These are phyloP conservation scores for Suillia variegata DNA, from an alignment of 2,888 invertebrate genomes.

Conservation along the genomic window DNA sequence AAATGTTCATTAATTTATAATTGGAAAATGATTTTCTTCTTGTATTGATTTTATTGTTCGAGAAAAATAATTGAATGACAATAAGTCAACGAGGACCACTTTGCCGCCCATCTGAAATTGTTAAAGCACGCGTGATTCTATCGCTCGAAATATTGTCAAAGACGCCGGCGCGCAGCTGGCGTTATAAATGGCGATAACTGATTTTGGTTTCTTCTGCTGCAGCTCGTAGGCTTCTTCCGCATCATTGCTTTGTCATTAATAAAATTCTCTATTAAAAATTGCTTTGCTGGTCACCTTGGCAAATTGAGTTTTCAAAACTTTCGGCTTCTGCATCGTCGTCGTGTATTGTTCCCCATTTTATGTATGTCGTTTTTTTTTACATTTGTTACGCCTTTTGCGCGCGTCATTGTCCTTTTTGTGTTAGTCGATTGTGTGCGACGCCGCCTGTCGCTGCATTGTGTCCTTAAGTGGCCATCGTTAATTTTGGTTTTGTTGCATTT, in stretches of 20 bases:
- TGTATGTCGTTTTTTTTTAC: neutral
- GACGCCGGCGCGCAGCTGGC: slow-evolving; percentile 29
- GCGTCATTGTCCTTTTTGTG: slow-evolving; percentile 6
- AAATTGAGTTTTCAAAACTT: slow-evolving; percentile 1
- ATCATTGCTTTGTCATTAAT: slow-evolving; percentile 51
- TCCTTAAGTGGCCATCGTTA: slow-evolving; percentile 50
- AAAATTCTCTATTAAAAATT: slow-evolving; percentile 42
- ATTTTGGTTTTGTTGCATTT: slow-evolving; percentile 35
- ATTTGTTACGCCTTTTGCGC: slow-evolving; percentile 22
- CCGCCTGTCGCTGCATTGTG: slow-evolving; percentile 16
- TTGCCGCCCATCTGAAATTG: too few relatives aligned
- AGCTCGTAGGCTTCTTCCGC: slow-evolving; percentile 20
- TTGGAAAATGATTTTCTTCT: too few relatives aligned
- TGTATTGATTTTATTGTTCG: too few relatives aligned
- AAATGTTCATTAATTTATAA: slow-evolving; percentile 27
- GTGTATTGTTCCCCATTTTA: neutral
- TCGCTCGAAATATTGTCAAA: slow-evolving; percentile 52
- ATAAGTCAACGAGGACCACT: slow-evolving; percentile 38
- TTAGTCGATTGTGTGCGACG: slow-evolving; percentile 12
- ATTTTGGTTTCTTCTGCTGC: too few relatives aligned
- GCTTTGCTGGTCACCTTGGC: slow-evolving; percentile 7
- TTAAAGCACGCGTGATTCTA: slow-evolving; percentile 54
- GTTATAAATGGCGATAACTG: neutral
- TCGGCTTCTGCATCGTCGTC: neutral
- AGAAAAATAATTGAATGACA: slow-evolving; percentile 1